Evolutionary conservation across 2,888 invertebrate genomes (phyloP).

Genomic region (Willowsia nigromaculata): DNA sequence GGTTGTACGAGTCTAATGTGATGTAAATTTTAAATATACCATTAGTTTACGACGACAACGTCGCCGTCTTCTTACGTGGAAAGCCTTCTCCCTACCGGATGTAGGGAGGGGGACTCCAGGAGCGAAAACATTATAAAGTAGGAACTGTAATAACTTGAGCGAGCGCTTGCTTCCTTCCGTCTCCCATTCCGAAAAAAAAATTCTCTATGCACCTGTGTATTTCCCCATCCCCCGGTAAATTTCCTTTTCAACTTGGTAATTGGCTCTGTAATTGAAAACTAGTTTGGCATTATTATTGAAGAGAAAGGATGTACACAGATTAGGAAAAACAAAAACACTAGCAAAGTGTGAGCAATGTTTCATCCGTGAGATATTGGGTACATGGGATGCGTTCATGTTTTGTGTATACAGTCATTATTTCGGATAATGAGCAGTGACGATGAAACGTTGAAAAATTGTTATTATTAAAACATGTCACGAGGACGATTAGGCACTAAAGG

Average conservation of each 20-base stretch:
- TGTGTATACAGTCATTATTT: neutral
- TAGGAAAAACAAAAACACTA: neutral
- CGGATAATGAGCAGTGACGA: conserved; percentile 33
- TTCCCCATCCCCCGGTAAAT: neutral
- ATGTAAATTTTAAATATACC: conserved; percentile 74
- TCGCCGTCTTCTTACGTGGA: neutral
- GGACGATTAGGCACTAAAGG: conserved; percentile 6
- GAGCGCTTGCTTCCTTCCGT: conserved; percentile 48
- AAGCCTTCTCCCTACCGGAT: conserved; percentile 27
- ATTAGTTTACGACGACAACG: conserved; percentile 68
- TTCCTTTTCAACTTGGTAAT: conserved; percentile 59
- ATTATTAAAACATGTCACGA: conserved; percentile 33
- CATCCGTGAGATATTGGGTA: too few species aligned
- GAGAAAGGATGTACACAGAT: conserved; percentile 39
- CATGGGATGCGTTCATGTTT: too few species aligned
- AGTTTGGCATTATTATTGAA: conserved; percentile 30
- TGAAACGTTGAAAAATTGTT: conserved; percentile 21
- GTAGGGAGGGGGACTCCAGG: conserved; percentile 37
- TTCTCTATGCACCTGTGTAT: conserved; percentile 64
- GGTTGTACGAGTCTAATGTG: conserved; percentile 71
- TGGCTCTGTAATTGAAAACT: conserved; percentile 72
- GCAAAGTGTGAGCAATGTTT: neutral
- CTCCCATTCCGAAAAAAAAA: conserved; percentile 42
- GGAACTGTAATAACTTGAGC: conserved; percentile 25
- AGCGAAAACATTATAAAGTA: conserved; percentile 33